A percentile compares a stretch with the other conserved stretches of the same genome.
Evolutionary conservation across 2,113 vertebrate genomes (phyloP).

Genomic region (Haplochromis burtoni): DNA sequence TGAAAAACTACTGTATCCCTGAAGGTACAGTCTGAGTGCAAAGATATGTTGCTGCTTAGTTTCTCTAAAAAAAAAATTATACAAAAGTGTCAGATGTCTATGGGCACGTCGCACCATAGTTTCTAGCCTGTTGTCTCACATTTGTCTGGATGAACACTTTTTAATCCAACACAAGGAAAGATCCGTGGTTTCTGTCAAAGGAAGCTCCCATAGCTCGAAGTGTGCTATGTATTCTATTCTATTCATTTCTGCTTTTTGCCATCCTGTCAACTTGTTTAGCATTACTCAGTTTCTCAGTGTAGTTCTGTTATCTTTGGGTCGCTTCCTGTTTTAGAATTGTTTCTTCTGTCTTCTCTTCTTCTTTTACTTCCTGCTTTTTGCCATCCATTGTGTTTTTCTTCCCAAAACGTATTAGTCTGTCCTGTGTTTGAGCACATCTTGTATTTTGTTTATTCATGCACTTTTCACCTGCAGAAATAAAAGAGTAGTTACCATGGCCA

Average conservation of each 20-base stretch:
- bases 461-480: background rate
- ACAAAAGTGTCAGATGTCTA: background rate
- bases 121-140: background rate
- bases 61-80: accelerated
- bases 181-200: background rate
- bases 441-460: background rate
- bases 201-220: background rate
- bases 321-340: background rate
- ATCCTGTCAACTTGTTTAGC: background rate
- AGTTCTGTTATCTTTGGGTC: background rate
- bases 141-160: background rate
- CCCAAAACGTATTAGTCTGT: background rate
- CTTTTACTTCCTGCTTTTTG: background rate
- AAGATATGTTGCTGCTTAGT: background rate
- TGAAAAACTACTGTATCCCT: background rate
- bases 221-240: background rate
- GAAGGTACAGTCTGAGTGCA: background rate
- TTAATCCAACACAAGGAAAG: background rate
- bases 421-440: background rate
- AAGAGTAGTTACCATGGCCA: background rate
- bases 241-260: background rate
- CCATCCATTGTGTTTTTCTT: background rate
- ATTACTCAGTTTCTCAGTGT: background rate
- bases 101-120: background rate
- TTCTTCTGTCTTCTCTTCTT: background rate